phyloP scores from a whole-genome alignment of 2,888 invertebrate genomes.

The Apodemia zela region DNA sequence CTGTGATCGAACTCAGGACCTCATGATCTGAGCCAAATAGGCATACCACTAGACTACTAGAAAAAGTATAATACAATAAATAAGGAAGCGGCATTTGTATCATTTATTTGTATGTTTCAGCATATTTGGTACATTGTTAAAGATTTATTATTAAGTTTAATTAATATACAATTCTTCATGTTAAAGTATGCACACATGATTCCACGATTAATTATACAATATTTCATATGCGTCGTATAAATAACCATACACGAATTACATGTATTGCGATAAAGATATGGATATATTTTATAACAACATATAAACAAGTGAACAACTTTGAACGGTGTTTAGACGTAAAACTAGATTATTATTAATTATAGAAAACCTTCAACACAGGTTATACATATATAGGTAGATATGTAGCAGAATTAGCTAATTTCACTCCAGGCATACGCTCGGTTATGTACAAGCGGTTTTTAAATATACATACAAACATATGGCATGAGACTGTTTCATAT shows the following conservation, averaged over 20 bases:
- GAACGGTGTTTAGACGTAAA: slow-evolving; percentile 71
- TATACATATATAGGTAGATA: slow-evolving; percentile 59
- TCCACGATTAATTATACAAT: slow-evolving; percentile 68
- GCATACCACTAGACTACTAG: too few relatives aligned
- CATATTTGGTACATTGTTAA: slow-evolving; percentile 79
- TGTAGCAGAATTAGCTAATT: slow-evolving; percentile 73
- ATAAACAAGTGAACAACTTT: slow-evolving; percentile 79
- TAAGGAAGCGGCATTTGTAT: slow-evolving; percentile 80
- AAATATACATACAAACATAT: slow-evolving; percentile 28
- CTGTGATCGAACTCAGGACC: too few relatives aligned
- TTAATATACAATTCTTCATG: slow-evolving; percentile 72
- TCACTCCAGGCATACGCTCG: slow-evolving; percentile 55
- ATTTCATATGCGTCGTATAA: slow-evolving; percentile 66
- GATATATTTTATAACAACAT: slow-evolving; percentile 74
- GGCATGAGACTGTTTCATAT: slow-evolving; percentile 25
- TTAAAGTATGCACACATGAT: slow-evolving; percentile 70
- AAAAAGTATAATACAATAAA: slow-evolving; percentile 54
- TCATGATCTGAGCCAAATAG: too few relatives aligned
- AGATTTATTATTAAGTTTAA: slow-evolving; percentile 67
- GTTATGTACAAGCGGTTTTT: slow-evolving; percentile 60
- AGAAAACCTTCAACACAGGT: slow-evolving; percentile 68
- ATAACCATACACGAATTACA: slow-evolving; percentile 62
- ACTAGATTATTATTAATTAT: slow-evolving; percentile 69
- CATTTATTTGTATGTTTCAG: slow-evolving; percentile 71
- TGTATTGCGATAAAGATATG: slow-evolving; percentile 75